Evolutionary conservation across 2,113 vertebrate species (phyloP).

Genomic region (Calonectris borealis): DNA sequence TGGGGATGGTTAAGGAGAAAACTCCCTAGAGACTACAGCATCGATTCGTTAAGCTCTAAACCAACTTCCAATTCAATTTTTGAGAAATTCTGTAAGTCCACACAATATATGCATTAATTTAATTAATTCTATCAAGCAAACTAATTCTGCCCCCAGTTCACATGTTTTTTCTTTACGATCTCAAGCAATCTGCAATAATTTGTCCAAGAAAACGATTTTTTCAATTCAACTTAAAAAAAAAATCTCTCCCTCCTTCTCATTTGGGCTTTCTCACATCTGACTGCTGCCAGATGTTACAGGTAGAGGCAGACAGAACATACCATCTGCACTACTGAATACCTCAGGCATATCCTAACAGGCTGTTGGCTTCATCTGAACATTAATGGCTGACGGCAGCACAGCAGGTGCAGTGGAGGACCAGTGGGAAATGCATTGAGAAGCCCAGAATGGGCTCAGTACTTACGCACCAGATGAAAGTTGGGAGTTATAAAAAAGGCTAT

Average conservation of each 20-base stretch:
- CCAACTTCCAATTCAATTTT: not conserved
- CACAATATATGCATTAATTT: not conserved
- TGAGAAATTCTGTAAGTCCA: not conserved
- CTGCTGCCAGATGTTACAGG: constrained; percentile 55
- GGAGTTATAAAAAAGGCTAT: not conserved
- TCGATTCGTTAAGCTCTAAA: not conserved
- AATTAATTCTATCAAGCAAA: not conserved
- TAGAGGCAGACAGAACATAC: constrained; percentile 13
- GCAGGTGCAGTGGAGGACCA: constrained; percentile 13
- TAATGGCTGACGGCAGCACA: constrained; percentile 41
- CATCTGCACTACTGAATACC: not conserved
- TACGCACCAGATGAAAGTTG: not conserved
- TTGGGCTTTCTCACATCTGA: constrained; percentile 38
- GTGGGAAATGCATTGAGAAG: not conserved
- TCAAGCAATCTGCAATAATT: not conserved
- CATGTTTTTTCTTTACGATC: not conserved
- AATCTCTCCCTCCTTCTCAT: not conserved
- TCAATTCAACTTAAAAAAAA: not conserved
- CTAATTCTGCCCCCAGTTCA: not conserved
- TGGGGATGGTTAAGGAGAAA: not conserved
- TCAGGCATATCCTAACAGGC: not conserved
- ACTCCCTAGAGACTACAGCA: not conserved
- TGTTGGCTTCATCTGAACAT: not conserved
- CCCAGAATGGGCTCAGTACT: not conserved
- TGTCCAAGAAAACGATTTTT: not conserved